These are phyloP conservation scores for Garrulus glandarius DNA, from an alignment of 2,797 vertebrate genomes.

Conservation along the genomic window DNA sequence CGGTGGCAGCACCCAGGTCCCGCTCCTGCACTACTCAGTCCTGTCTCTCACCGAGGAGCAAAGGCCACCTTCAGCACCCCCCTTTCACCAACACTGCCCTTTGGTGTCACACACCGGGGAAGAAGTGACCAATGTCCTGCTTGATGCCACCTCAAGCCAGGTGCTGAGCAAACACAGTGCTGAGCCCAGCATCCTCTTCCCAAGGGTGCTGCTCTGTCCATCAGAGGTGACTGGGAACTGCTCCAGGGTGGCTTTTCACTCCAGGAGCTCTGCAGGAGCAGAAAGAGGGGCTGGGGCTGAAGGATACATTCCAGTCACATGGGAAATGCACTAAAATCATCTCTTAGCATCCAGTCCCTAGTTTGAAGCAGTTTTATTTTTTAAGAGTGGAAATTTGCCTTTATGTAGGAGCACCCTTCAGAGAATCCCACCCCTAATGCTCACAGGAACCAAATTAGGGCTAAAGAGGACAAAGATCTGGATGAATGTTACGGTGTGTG, in stretches of 20 bases:
- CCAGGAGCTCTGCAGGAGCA: background rate
- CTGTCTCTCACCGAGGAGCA: background rate
- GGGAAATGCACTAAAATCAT: background rate
- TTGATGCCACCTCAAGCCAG: background rate
- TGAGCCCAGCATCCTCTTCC: background rate
- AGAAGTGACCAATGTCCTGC: background rate
- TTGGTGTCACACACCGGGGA: background rate
- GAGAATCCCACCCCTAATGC: background rate
- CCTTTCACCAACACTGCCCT: background rate
- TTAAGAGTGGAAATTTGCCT: background rate
- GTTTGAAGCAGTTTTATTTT: background rate
- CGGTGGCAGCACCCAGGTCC: background rate
- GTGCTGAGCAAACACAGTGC: background rate
- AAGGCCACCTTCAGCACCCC: background rate
- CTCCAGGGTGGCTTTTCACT: background rate
- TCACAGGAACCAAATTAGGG: background rate
- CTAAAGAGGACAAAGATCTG: background rate
- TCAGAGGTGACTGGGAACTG: background rate
- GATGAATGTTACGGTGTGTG: rapidly evolving
- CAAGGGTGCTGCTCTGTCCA: background rate
- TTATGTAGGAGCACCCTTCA: background rate
- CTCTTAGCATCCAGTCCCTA: background rate
- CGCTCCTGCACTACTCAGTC: background rate
- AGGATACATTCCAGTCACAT: background rate
- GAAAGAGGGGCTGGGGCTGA: background rate